These are phyloP conservation scores for Polypedilum vanderplanki DNA, from an alignment of 1,140 invertebrate genomes.

Conservation along the genomic window DNA sequence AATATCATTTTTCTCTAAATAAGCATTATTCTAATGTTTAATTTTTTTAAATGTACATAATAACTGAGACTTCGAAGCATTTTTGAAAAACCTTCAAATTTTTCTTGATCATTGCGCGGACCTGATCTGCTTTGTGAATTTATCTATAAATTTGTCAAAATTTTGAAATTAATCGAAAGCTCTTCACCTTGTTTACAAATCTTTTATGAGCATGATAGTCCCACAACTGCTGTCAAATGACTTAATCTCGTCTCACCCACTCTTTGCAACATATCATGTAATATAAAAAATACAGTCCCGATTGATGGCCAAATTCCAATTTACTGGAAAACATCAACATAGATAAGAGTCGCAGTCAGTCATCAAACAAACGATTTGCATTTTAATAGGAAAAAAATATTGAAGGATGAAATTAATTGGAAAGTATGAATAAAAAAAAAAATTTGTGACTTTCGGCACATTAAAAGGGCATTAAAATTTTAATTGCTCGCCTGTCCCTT, in stretches of 20 bases:
- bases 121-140: too few relatives aligned
- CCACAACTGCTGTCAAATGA: neutral
- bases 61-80: too few relatives aligned
- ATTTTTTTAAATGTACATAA: too few relatives aligned
- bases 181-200: neutral
- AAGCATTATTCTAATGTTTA: too few relatives aligned
- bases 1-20: too few relatives aligned
- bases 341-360: neutral
- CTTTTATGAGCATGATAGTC: neutral
- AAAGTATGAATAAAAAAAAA: neutral
- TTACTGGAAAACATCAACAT: neutral
- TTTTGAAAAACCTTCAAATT: too few relatives aligned
- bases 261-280: neutral
- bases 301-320: conserved; percentile 15
- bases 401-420: conserved; percentile 20
- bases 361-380: conserved; percentile 27
- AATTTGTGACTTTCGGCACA: conserved; percentile 15
- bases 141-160: too few relatives aligned
- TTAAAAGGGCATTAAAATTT: conserved; percentile 24
- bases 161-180: too few relatives aligned
- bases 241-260: neutral
- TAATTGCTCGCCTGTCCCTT: conserved; percentile 6
- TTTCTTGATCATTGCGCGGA: too few relatives aligned
- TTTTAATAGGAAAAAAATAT: conserved; percentile 20
- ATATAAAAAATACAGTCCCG: neutral